Conservation (phyloP, 2,113 vertebrate species). For the Grantiella picta region DNA sequence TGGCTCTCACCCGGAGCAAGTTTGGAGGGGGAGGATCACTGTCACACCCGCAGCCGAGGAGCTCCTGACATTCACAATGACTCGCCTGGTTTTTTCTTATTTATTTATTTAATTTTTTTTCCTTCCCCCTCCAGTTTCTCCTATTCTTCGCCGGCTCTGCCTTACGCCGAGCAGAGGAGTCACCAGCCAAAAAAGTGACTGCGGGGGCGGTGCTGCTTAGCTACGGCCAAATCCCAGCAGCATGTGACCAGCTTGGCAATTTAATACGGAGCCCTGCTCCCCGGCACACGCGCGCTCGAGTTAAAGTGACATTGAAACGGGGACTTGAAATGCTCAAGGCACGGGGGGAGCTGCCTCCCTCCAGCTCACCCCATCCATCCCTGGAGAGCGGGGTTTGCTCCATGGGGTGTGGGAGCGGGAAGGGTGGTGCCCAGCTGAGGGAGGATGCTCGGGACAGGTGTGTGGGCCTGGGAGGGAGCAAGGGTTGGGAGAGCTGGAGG, state of each 20-base stretch:
- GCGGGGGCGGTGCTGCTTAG: slow-evolving; percentile 45
- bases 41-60: slow-evolving; percentile 36
- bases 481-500: background rate
- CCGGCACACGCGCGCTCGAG: background rate
- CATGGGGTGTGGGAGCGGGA: background rate
- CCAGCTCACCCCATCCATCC: fast-evolving
- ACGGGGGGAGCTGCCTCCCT: background rate
- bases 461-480: background rate
- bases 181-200: slow-evolving; percentile 45
- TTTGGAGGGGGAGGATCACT: slow-evolving; percentile 41
- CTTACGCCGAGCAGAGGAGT: slow-evolving; percentile 52
- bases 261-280: slow-evolving; percentile 1
- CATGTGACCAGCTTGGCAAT: slow-evolving; percentile 44
- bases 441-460: background rate
- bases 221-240: slow-evolving; percentile 51
- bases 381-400: background rate
- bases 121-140: background rate
- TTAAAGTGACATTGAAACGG: slow-evolving; percentile 51
- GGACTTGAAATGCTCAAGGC: background rate
- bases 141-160: slow-evolving; percentile 22
- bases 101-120: background rate
- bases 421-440: background rate
- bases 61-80: slow-evolving; percentile 58
- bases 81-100: slow-evolving; percentile 8
- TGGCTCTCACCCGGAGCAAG: slow-evolving; percentile 61